Conservation (phyloP, 1,140 invertebrate genomes). For the Tetragnatha versicolor region DNA sequence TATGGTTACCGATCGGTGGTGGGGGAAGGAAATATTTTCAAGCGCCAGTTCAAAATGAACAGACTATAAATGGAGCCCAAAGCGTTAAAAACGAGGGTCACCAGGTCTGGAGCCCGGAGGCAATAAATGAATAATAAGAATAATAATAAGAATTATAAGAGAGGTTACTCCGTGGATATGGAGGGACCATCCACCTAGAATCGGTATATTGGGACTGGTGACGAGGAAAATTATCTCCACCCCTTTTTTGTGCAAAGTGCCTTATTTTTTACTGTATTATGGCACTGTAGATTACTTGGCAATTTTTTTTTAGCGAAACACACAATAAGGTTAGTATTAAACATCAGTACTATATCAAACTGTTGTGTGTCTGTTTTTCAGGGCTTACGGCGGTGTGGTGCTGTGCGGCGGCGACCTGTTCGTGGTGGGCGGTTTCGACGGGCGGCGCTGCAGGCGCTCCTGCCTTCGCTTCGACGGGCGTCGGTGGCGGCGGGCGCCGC, state of each 20-base stretch:
- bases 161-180: too few species aligned
- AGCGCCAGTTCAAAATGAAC: too few species aligned
- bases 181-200: too few species aligned
- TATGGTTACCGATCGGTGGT: too few species aligned
- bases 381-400: slow-evolving; percentile 79
- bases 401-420: slow-evolving; percentile 74
- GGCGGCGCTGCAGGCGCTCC: background rate
- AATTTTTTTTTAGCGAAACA: background rate
- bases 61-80: too few species aligned
- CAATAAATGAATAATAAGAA: too few species aligned
- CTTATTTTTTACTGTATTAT: background rate
- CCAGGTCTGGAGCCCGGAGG: too few species aligned
- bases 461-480: slow-evolving; percentile 16
- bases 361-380: slow-evolving; percentile 44
- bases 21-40: too few species aligned
- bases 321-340: too few species aligned
- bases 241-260: background rate
- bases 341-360: background rate
- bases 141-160: too few species aligned
- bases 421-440: slow-evolving; percentile 79
- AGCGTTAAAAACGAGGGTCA: too few species aligned
- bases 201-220: too few species aligned
- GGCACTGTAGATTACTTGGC: background rate
- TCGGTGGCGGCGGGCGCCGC: background rate
- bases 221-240: background rate